phyloP scores from a whole-genome alignment of 2,888 invertebrate genomes.

The Phanerotoma sp. region DNA sequence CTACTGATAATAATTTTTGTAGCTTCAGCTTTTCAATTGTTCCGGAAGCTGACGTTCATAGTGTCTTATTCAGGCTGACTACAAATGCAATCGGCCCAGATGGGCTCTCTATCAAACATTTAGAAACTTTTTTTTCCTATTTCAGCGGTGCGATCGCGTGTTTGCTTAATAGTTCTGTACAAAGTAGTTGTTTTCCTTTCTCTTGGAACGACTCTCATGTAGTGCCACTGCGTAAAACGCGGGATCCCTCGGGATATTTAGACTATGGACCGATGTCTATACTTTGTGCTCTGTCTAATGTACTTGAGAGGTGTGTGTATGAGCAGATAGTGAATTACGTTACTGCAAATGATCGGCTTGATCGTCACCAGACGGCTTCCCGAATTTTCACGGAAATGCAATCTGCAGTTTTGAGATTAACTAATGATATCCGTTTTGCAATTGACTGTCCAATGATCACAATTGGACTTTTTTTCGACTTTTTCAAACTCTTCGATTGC shows the following conservation, averaged over 20 bases:
- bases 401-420: slow-evolving; percentile 3
- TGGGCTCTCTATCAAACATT: not conserved
- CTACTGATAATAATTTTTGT: too few species aligned
- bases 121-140: not conserved
- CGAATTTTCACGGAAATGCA: not conserved
- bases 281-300: not conserved
- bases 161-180: not conserved
- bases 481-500: slow-evolving; percentile 3
- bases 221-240: not conserved
- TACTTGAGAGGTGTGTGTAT: slow-evolving; percentile 6
- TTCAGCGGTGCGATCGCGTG: too few species aligned
- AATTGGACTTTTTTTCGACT: slow-evolving; percentile 15
- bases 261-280: not conserved
- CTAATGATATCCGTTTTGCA: not conserved
- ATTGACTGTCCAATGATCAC: slow-evolving; percentile 7
- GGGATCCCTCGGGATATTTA: not conserved
- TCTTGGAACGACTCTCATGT: not conserved
- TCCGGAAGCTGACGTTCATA: not conserved
- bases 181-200: not conserved
- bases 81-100: not conserved
- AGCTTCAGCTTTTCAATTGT: too few species aligned
- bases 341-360: not conserved
- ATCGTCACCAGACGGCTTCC: slow-evolving; percentile 10
- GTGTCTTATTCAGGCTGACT: not conserved
- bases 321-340: not conserved